Percentiles rank a stretch among this genome's conserved stretches.
These are phyloP conservation scores for Helicoverpa armigera DNA, from an alignment of 1,140 invertebrate species.

Conservation along the genomic window DNA sequence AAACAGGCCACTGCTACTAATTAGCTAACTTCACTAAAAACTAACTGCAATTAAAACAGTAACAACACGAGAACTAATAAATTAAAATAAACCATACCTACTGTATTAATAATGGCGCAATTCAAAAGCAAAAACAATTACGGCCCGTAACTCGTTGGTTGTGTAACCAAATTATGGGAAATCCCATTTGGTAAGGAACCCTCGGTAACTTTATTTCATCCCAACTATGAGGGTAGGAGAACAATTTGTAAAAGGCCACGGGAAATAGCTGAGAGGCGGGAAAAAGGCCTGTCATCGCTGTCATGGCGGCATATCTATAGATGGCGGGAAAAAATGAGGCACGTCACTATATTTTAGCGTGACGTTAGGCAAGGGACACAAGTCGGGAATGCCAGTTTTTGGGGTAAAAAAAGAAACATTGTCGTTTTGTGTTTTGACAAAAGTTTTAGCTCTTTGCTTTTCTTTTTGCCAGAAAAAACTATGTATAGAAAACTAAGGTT, in stretches of 20 bases:
- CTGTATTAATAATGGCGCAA: slow-evolving; percentile 45
- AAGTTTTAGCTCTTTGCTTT: background rate
- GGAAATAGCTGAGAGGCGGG: slow-evolving; percentile 76
- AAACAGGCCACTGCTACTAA: slow-evolving; percentile 30
- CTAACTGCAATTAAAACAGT: slow-evolving; percentile 40
- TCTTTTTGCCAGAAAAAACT: too few species aligned
- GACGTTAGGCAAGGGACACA: slow-evolving; percentile 60
- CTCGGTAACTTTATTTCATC: slow-evolving; percentile 73
- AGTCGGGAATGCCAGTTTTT: background rate
- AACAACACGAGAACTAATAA: slow-evolving; percentile 30
- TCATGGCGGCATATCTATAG: slow-evolving; percentile 74
- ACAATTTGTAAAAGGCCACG: slow-evolving; percentile 80
- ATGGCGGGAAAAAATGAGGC: slow-evolving; percentile 74
- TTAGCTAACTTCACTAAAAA: slow-evolving; percentile 49
- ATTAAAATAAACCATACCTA: slow-evolving; percentile 35
- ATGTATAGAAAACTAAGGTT: background rate
- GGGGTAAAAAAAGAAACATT: background rate
- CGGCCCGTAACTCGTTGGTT: slow-evolving; percentile 65
- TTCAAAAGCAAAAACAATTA: slow-evolving; percentile 66
- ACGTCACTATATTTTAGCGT: slow-evolving; percentile 79
- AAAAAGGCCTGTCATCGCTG: slow-evolving; percentile 80
- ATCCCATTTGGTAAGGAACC: slow-evolving; percentile 75
- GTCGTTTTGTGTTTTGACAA: background rate
- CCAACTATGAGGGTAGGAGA: slow-evolving; percentile 71
- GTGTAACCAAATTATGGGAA: slow-evolving; percentile 80